Evolutionary conservation across 2,888 invertebrate species (phyloP), one percentile per base, ranked within the genome.

Genomic region (Mesopsocus fuscifrons): DNA sequence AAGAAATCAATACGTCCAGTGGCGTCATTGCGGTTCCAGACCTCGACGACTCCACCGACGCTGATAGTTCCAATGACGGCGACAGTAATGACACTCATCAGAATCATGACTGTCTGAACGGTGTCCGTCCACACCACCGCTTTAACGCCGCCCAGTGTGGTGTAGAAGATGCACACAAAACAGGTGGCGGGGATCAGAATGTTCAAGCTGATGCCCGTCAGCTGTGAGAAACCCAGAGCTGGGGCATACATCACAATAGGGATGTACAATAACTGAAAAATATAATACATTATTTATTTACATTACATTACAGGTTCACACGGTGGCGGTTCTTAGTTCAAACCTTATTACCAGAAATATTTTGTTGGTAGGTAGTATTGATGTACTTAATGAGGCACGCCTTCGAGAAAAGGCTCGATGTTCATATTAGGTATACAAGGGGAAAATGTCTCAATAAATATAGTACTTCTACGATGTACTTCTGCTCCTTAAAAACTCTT

Each of bases 141-240:
- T 49, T 65, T 65, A 34, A 68, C 57, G 23, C 66, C 66, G 38
- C 63, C 65, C 59, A 85, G 59, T 46, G 87, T 82, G 1, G 91
- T 92, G 61, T 92, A 92, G 63, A 91, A 87, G 50, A 87, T 89
- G 63, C 87, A 87, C n/a, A 87, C 81, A 30, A 79, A 61, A 58
- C 84, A 84, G 2, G 85, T 82, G 18, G 81, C 68, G 1, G 80
- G 74, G 9, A 84, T 78, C 21, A 84, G 75, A 49, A 80, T 62
- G 62, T 85, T 83, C 21, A 85, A 65, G 52, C 80, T 74, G 46
- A 84, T 69, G 21, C 85, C 85, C 41, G 85, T 85, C 42, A 87
- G 87, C 74, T 82, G 81, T 61, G 76, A 77, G 53, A 89, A 77
- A 2, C 88, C 87, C 53, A 88, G 62, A 2, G 87, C 82, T 41